Conservation (phyloP, 2,888 invertebrate genomes). For the Myopa testacea region DNA sequence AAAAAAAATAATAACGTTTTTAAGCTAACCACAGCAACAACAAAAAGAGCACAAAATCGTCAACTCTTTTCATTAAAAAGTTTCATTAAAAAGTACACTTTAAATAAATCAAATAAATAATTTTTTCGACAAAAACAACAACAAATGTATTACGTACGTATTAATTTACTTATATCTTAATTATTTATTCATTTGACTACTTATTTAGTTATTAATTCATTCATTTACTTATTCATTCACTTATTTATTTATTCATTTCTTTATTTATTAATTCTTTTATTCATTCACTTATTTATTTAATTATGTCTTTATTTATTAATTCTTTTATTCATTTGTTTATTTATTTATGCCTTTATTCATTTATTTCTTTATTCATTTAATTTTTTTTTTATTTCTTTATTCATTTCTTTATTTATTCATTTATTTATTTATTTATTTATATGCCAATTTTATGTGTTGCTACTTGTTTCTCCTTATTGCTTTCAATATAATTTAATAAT, state of each 20-base stretch:
- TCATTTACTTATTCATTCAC: no score
- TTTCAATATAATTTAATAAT: no score
- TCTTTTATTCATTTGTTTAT: slow-evolving; percentile 33
- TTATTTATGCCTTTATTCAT: slow-evolving; percentile 23
- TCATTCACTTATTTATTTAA: slow-evolving; percentile 17
- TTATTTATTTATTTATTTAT: slow-evolving; percentile 4
- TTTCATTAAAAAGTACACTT: no score
- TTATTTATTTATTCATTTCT: no score
- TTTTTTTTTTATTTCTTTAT: slow-evolving; percentile 39
- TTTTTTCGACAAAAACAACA: no score
- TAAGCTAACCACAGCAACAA: no score
- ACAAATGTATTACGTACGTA: neutral
- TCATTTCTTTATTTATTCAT: slow-evolving; percentile 16
- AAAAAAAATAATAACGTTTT: neutral
- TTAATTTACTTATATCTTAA: neutral
- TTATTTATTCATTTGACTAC: neutral
- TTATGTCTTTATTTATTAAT: slow-evolving; percentile 11
- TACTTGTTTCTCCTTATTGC: no score
- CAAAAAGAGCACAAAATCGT: neutral
- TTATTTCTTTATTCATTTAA: neutral
- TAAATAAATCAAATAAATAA: no score
- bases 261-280: neutral
- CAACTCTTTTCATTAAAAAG: no score
- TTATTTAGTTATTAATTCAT: neutral
- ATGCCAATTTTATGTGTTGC: neutral